These are phyloP conservation scores for Drosophila guanche DNA, from an alignment of 1,140 invertebrate species.

Conservation along the genomic window DNA sequence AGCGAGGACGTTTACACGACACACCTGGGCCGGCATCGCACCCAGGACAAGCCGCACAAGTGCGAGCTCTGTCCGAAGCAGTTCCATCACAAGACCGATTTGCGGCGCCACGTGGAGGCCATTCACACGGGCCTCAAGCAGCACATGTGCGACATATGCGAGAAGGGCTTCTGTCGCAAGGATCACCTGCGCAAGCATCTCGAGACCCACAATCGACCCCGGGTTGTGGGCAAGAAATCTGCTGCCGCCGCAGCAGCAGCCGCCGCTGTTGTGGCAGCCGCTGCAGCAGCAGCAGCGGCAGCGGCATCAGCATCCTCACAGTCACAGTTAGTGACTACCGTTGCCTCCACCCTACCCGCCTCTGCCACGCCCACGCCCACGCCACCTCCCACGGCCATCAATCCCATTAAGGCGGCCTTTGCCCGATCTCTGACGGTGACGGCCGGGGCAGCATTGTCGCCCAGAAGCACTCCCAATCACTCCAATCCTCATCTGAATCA, in stretches of 20 bases:
- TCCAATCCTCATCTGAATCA: neutral
- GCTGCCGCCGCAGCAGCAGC: constrained; percentile 47
- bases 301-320: neutral
- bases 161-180: constrained; percentile 95
- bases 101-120: constrained; percentile 92
- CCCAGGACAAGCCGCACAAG: constrained; percentile 93
- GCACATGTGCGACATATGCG: constrained; percentile 91
- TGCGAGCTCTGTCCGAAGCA: constrained; percentile 94
- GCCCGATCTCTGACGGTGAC: constrained; percentile 27
- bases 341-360: neutral
- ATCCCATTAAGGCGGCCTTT: constrained; percentile 40
- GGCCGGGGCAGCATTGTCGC: neutral
- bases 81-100: constrained; percentile 95
- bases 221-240: constrained; percentile 66
- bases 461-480: neutral
- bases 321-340: neutral
- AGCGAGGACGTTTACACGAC: constrained; percentile 87
- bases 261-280: constrained; percentile 3
- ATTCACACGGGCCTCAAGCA: constrained; percentile 93
- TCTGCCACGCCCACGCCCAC: neutral
- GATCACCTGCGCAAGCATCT: constrained; percentile 97
- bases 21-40: constrained; percentile 89
- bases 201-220: constrained; percentile 89
- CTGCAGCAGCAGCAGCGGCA: constrained; percentile 3
- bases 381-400: neutral